These are phyloP conservation scores for Aphrophora alni DNA, from an alignment of 2,888 invertebrate genomes.

Conservation along the genomic window DNA sequence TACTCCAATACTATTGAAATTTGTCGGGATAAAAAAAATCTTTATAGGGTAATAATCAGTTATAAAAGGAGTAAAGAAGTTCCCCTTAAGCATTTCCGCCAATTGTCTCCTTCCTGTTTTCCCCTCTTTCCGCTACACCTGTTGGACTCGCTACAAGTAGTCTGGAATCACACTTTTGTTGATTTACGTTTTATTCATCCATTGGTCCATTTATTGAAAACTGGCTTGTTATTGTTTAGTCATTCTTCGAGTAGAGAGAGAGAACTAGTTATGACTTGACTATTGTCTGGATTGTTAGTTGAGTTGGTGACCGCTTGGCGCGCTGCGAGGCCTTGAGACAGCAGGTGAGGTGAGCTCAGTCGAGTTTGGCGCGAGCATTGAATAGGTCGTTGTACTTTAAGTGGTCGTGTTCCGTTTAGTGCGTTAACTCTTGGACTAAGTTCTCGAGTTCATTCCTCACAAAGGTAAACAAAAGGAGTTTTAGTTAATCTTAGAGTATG, in stretches of 20 bases:
- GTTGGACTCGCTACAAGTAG: too few relatives aligned
- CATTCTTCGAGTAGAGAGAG: neutral
- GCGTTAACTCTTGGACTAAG: neutral
- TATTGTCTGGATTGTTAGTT: neutral
- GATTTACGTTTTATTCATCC: neutral
- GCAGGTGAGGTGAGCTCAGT: neutral
- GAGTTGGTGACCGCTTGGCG: neutral
- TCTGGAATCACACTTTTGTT: too few relatives aligned
- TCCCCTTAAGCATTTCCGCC: too few relatives aligned
- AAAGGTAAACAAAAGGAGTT: neutral
- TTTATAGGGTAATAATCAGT: too few relatives aligned
- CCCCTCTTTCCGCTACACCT: too few relatives aligned
- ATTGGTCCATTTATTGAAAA: neutral
- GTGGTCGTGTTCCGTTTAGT: neutral
- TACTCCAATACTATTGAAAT: too few relatives aligned
- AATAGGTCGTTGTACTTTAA: neutral
- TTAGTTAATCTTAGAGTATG: too few relatives aligned
- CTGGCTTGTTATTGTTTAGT: neutral
- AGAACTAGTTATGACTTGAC: neutral
- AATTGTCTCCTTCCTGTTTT: too few relatives aligned
- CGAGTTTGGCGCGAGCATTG: neutral
- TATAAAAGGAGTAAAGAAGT: too few relatives aligned
- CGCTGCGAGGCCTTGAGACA: neutral
- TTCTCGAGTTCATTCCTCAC: neutral
- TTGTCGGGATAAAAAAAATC: too few relatives aligned